Percentiles rank a stretch among this genome's conserved stretches.
Conservation (phyloP, 2,888 invertebrate species). For the Balanococcus diminutus region DNA sequence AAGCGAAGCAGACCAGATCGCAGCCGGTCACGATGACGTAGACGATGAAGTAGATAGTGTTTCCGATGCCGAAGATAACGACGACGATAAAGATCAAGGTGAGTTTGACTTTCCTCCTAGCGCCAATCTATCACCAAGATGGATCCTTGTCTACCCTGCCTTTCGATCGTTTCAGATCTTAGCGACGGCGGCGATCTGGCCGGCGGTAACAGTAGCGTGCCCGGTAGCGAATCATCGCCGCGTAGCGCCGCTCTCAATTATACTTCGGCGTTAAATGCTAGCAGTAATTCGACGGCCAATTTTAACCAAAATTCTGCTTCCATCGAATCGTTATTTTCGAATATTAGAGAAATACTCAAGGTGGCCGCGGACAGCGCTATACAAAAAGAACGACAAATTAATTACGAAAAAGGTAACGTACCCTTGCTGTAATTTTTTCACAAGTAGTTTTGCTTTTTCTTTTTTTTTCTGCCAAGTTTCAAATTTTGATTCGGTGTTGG, state of each 20-base stretch:
- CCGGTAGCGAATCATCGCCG: constrained; percentile 64
- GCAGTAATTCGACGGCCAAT: constrained; percentile 45
- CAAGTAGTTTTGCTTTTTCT: background rate
- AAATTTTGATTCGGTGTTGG: no score
- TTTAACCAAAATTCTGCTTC: constrained; percentile 63
- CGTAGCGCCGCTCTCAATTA: constrained; percentile 64
- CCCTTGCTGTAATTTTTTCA: background rate
- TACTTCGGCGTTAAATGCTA: constrained; percentile 62
- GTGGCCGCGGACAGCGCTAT: constrained; percentile 97
- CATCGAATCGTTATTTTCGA: constrained; percentile 86
- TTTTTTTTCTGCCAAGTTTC: no score
- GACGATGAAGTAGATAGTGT: constrained; percentile 85
- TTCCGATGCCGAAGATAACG: constrained; percentile 80
- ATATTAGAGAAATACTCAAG: constrained; percentile 94
- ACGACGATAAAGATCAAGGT: constrained; percentile 84
- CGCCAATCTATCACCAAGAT: background rate
- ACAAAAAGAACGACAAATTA: constrained; percentile 93
- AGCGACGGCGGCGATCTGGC: constrained; percentile 65
- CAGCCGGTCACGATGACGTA: constrained; percentile 74
- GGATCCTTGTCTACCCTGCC: background rate
- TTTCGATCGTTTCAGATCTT: constrained; percentile 67
- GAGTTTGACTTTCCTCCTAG: constrained; percentile 59
- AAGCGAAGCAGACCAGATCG: constrained; percentile 69
- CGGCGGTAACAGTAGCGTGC: constrained; percentile 57
- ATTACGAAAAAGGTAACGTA: constrained; percentile 90